Evolutionary conservation across 2,797 vertebrate genomes (phyloP).

Genomic region (Rhinichthys osculus): DNA sequence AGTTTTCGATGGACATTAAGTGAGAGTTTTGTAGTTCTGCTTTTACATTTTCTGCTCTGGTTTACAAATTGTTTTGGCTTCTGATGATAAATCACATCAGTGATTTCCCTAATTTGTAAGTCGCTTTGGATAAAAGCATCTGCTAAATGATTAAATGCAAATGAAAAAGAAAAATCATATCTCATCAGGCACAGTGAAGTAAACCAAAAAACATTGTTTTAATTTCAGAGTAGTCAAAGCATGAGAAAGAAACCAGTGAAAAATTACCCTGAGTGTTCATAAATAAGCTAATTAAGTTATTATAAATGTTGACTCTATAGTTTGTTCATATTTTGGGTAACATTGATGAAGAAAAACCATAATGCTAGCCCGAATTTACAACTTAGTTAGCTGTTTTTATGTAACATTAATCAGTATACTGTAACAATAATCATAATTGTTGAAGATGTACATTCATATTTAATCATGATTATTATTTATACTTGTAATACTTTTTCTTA

Average conservation of each 20-base stretch:
- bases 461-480: neutral
- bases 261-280: conserved; percentile 25
- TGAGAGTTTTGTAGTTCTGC: neutral
- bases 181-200: conserved; percentile 45
- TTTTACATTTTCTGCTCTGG: conserved; percentile 4
- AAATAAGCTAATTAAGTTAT: conserved; percentile 5
- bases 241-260: conserved; percentile 55
- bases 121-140: conserved; percentile 5
- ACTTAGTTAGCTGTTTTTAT: neutral
- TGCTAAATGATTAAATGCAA: conserved; percentile 24
- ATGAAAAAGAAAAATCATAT: conserved; percentile 19
- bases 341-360: neutral
- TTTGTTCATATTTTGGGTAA: neutral
- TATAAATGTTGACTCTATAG: neutral
- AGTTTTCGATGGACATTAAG: neutral
- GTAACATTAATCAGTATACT: neutral
- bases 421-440: neutral
- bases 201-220: conserved; percentile 55
- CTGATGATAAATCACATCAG: neutral
- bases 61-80: neutral
- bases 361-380: neutral
- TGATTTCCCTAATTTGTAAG: conserved; percentile 14
- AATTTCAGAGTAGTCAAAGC: conserved; percentile 55
- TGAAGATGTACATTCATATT: neutral
- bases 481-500: neutral